A percentile compares a stretch with the other conserved stretches of the same genome.
These are phyloP conservation scores for Nephrotoma flavescens DNA, from an alignment of 2,888 invertebrate genomes.

Conservation along the genomic window DNA sequence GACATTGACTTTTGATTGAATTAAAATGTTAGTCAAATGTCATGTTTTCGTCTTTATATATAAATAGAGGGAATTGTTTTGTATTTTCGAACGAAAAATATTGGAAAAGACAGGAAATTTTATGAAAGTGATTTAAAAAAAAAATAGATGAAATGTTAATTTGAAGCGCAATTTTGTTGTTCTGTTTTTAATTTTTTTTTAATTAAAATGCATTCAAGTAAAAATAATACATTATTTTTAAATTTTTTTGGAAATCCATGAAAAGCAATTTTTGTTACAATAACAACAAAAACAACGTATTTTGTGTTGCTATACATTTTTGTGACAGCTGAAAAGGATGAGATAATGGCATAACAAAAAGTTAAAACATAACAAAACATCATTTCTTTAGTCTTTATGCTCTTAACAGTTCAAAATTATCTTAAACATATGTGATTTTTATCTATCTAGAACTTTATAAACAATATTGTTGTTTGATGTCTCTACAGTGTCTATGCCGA, in stretches of 20 bases:
- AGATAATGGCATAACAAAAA: neutral
- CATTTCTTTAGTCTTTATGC: neutral
- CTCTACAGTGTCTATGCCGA: neutral
- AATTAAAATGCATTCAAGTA: neutral
- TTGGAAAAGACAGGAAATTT: neutral
- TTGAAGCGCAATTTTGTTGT: neutral
- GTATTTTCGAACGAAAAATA: neutral
- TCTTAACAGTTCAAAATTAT: neutral
- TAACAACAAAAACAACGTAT: neutral
- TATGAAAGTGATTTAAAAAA: neutral
- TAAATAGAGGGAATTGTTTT: neutral
- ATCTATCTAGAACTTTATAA: neutral
- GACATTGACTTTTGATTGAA: neutral
- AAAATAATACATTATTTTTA: neutral
- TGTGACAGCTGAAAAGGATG: neutral
- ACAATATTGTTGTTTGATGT: neutral
- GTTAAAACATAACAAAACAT: neutral
- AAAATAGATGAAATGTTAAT: neutral
- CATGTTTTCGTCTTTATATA: neutral
- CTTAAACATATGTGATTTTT: neutral
- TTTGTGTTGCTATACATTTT: neutral
- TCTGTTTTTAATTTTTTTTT: neutral
- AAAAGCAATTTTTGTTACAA: neutral
- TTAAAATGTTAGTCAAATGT: neutral
- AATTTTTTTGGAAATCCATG: neutral